phyloP scores from a whole-genome alignment of 1,140 invertebrate genomes.

The Chrysomallon squamiferum region DNA sequence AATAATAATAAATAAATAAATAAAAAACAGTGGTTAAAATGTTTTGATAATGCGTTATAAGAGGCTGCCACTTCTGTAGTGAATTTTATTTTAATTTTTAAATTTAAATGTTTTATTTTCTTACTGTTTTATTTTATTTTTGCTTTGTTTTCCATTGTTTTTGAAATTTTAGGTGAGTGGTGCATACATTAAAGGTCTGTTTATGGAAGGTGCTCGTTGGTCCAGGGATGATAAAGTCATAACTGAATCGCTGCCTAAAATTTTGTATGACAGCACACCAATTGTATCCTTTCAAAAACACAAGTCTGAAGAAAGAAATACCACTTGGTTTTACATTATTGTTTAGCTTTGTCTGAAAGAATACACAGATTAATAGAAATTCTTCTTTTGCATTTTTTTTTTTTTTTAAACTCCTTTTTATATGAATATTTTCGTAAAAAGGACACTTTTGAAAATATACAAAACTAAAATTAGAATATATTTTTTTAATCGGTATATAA shows the following conservation, averaged over 20 bases:
- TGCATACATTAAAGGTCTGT: slow-evolving; percentile 61
- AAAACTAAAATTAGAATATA: not conserved
- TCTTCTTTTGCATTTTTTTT: not conserved
- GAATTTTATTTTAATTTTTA: no score
- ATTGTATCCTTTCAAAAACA: slow-evolving; percentile 56
- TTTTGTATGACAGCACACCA: slow-evolving; percentile 61
- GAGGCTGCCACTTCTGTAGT: no score
- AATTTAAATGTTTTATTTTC: no score
- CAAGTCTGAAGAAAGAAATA: not conserved
- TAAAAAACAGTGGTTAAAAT: no score
- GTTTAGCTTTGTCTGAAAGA: not conserved
- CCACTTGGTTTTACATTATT: not conserved
- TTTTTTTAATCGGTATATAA: no score
- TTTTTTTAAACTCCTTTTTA: not conserved
- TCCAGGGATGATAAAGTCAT: slow-evolving; percentile 45
- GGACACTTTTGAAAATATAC: not conserved
- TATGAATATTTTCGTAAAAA: not conserved
- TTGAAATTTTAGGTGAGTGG: slow-evolving; percentile 50
- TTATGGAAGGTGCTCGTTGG: slow-evolving; percentile 63
- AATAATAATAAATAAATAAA: no score
- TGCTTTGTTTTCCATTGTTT: slow-evolving; percentile 4
- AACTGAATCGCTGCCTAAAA: slow-evolving; percentile 57
- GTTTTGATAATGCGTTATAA: no score
- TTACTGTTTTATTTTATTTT: no score
- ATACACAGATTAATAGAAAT: not conserved